phyloP scores from a whole-genome alignment of 2,113 vertebrate genomes.

The Corythornis vintsioides region DNA sequence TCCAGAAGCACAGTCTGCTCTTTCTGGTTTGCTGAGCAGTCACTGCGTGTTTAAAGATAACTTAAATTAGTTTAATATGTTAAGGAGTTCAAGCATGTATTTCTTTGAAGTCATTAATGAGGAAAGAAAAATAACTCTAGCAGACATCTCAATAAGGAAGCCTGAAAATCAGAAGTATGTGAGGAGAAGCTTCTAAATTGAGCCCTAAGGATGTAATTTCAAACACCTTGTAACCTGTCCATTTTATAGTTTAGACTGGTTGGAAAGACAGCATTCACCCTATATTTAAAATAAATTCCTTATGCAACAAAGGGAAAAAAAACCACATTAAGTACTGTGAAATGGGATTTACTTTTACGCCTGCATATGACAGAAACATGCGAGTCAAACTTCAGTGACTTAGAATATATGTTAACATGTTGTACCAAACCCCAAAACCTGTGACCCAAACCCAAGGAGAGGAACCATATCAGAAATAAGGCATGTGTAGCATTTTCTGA shows the following conservation, averaged over 20 bases:
- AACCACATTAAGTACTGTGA: neutral
- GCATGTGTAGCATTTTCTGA: neutral
- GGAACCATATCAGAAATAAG: neutral
- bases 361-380: neutral
- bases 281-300: neutral
- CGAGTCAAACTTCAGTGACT: neutral
- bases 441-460: neutral
- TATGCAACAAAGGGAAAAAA: neutral
- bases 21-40: constrained; percentile 64
- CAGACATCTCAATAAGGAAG: constrained; percentile 42
- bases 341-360: neutral
- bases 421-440: neutral
- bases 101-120: constrained; percentile 66
- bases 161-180: constrained; percentile 62
- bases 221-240: constrained; percentile 48
- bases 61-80: constrained; percentile 67
- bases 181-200: constrained; percentile 48
- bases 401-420: neutral
- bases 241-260: constrained; percentile 52
- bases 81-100: constrained; percentile 67
- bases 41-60: constrained; percentile 52
- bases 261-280: neutral
- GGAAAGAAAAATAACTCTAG: constrained; percentile 32
- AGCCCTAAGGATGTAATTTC: constrained; percentile 61
- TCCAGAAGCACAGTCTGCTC: neutral